Evolutionary conservation across 2,888 invertebrate genomes (phyloP).

Genomic region (Fabriciana adippe): DNA sequence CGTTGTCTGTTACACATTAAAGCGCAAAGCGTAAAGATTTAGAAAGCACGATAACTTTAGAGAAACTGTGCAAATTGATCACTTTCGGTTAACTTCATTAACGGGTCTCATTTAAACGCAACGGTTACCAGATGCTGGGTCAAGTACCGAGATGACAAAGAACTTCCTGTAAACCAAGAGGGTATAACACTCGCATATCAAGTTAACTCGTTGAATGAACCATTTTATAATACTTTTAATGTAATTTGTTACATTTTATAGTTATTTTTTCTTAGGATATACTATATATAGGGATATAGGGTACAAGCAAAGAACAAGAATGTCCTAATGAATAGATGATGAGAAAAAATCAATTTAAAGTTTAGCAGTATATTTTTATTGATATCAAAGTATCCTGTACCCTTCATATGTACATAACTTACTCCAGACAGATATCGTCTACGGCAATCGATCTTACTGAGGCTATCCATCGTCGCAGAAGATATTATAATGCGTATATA

Average conservation of each 20-base stretch:
- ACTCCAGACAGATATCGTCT: too few species aligned
- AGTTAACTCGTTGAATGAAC: neutral
- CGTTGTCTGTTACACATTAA: slow-evolving; percentile 27
- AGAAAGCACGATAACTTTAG: slow-evolving; percentile 35
- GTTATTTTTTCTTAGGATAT: too few species aligned
- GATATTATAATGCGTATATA: too few species aligned
- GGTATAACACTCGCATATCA: neutral
- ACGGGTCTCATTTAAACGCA: slow-evolving; percentile 6
- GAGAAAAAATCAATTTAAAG: too few species aligned
- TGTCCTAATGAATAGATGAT: too few species aligned
- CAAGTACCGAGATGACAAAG: neutral
- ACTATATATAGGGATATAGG: too few species aligned
- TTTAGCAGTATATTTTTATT: neutral
- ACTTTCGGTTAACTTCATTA: slow-evolving; percentile 14
- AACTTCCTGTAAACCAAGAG: slow-evolving; percentile 11
- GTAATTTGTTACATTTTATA: too few species aligned
- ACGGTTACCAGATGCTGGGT: slow-evolving; percentile 6
- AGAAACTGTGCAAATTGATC: slow-evolving; percentile 37
- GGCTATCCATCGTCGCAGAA: too few species aligned
- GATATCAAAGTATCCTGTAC: neutral
- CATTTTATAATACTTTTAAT: neutral
- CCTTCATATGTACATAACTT: too few species aligned
- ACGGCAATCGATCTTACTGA: too few species aligned
- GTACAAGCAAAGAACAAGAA: too few species aligned
- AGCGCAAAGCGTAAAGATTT: slow-evolving; percentile 36